Conservation (phyloP, 2,888 invertebrate genomes). For the Megaustenia siamemsis region DNA sequence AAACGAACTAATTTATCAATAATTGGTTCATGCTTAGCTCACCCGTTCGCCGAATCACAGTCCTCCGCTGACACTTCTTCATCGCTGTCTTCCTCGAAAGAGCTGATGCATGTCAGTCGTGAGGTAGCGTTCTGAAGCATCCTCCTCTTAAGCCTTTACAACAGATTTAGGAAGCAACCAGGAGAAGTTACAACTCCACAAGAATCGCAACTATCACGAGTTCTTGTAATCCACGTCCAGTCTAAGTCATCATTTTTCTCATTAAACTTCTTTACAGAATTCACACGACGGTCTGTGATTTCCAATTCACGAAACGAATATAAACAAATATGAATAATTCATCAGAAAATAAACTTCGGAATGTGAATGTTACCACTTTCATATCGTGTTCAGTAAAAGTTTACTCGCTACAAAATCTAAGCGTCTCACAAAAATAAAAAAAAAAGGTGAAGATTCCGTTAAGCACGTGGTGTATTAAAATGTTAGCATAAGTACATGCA, state of each 20-base stretch:
- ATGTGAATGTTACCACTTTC: neutral
- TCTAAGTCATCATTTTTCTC: neutral
- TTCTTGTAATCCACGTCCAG: neutral
- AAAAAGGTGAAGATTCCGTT: too few relatives aligned
- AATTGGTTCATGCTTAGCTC: constrained; percentile 25
- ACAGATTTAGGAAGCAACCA: neutral
- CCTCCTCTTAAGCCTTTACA: neutral
- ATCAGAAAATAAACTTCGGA: neutral
- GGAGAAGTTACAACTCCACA: neutral
- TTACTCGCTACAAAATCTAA: too few relatives aligned
- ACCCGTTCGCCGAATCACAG: constrained; percentile 39
- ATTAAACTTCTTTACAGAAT: neutral
- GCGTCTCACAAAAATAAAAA: too few relatives aligned
- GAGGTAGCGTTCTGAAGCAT: constrained; percentile 51
- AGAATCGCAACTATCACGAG: neutral
- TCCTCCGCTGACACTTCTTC: constrained; percentile 13
- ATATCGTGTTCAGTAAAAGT: neutral
- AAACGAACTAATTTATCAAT: too few relatives aligned
- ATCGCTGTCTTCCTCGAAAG: constrained; percentile 48
- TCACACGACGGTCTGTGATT: neutral
- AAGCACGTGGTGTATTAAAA: too few relatives aligned
- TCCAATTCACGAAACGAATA: neutral
- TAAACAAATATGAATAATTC: neutral
- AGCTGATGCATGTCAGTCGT: constrained; percentile 51
- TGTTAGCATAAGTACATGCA: too few relatives aligned